phyloP scores from a whole-genome alignment of 2,113 vertebrate species.

The Edolisoma coerulescens region DNA sequence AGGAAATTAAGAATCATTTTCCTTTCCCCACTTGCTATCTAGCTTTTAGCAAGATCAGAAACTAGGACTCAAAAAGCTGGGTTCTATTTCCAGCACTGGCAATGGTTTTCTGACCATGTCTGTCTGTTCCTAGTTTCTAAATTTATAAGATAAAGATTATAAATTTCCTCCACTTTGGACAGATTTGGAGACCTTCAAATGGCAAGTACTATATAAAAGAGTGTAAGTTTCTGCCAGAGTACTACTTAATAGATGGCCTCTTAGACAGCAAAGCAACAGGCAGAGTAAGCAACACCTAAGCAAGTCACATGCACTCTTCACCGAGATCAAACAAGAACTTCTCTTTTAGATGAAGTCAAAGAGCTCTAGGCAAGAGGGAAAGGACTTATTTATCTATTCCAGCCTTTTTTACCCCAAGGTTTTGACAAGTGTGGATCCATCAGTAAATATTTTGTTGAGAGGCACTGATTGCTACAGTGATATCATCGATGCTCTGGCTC shows the following conservation, averaged over 20 bases:
- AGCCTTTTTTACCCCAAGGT: neutral
- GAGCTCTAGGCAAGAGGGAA: neutral
- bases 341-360: neutral
- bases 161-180: slow-evolving; percentile 20
- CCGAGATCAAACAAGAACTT: neutral
- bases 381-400: neutral
- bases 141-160: slow-evolving; percentile 18
- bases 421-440: neutral
- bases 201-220: slow-evolving; percentile 12
- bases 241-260: neutral
- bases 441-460: neutral
- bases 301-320: neutral
- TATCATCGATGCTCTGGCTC: neutral
- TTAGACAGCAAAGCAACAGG: neutral
- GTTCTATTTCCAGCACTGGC: slow-evolving; percentile 3
- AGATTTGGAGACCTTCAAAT: slow-evolving; percentile 32
- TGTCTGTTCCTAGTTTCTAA: neutral
- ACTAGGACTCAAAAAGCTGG: neutral
- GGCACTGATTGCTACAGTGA: neutral
- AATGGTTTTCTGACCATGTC: neutral
- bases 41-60: neutral
- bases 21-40: neutral
- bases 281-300: neutral
- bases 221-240: neutral
- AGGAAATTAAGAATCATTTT: neutral